Base-by-base conservation (phyloP, 2,113 vertebrate species). In the Anolis sagrei region DNA sequence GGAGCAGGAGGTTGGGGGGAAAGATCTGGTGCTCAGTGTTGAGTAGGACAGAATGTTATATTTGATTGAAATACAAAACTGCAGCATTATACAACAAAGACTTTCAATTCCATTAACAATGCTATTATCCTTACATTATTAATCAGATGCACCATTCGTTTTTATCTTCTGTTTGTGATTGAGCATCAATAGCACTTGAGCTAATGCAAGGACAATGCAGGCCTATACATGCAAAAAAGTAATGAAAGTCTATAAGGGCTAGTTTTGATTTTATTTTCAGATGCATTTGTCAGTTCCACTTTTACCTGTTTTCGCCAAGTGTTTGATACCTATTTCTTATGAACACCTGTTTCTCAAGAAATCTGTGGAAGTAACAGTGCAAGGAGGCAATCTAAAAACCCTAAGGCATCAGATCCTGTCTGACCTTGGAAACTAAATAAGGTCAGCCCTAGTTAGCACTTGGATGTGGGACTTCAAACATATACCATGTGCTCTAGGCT, bases 221-320 rank as follows among this genome's bases (percentile, higher is more conserved):
- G 1, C 29, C 48, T 32, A 5, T 36, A 32, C 29, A 77, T 54
- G 49, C 19, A 82, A 44, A 76, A 61, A 21, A 0, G 21, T 5
- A 68, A 77, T 27, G 39, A 18, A 82, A 87, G 32, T 27, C 49
- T 82, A 36, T 69, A 64, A 82, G 34, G 25, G 27, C 3, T 76
- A 5, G 36, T 79, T 61, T 36, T 32, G 66, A 77, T 87, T 83
- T 81, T 81, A 3, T 58, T 87, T 70, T 36, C 8, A 70, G 68
- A 14, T 29, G 32, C 34, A n/a, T 62, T 76, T 87, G 73, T 70
- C 64, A 61, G 62, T 69, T 36, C 76, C 48, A 70, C 27, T 82
- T 78, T n/a, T 25, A 11, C 18, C n/a, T 69, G 18, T 48, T 34
- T 48, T 34, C 3, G 6, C 34, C 39, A 36, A 66, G n/a, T 78